Evolutionary conservation across 2,113 vertebrate genomes (phyloP), one percentile per base, ranked within the genome.

Genomic region (Gavia stellata): DNA sequence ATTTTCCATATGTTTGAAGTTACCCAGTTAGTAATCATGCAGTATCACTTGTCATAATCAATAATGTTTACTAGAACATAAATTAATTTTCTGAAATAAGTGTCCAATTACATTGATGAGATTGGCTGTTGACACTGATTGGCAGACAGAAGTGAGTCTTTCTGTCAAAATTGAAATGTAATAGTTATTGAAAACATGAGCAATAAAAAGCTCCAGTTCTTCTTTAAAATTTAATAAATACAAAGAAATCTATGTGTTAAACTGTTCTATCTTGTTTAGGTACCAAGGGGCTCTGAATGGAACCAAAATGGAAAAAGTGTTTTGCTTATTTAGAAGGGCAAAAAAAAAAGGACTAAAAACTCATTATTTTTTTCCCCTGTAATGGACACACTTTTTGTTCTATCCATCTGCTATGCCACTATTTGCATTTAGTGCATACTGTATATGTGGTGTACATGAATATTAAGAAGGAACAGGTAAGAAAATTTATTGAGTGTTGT

Each of bases 51-150:
- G 96, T 97, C 97, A 97, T 96, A 77, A 96, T 96, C 97, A 92
- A 95, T 97, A 92, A 86, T 19, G 25, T 63, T 93, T 96, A 89
- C 84, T 42, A 66, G 49, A 88, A 66, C 0, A 4, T 90, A 96
- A 96, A n/a, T 86, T 88, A 94, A 97, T 96, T 94, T 90, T 29
- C 16, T 63, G 81, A 94, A 96, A 96, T 90, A 94, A 91, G 79
- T 33, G 88, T 94, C 94, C 84, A 81, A 90, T 89, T 87, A 74
- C 65, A 94, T 95, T 96, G 95, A 94, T 92, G 63, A 86, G 84
- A 92, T 94, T 89, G 80, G 75, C 72, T 94, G 75, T 93, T 97
- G 97, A 97, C 96, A 96, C 45, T 94, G 96, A 96, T 81, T 96
- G 96, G 58, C 94, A 91, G 86, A 68, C 50, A 85, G 81, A 87